Evolutionary conservation across 2,888 invertebrate genomes (phyloP), one percentile per base, ranked within the genome.

Genomic region (Ophraella communa): DNA sequence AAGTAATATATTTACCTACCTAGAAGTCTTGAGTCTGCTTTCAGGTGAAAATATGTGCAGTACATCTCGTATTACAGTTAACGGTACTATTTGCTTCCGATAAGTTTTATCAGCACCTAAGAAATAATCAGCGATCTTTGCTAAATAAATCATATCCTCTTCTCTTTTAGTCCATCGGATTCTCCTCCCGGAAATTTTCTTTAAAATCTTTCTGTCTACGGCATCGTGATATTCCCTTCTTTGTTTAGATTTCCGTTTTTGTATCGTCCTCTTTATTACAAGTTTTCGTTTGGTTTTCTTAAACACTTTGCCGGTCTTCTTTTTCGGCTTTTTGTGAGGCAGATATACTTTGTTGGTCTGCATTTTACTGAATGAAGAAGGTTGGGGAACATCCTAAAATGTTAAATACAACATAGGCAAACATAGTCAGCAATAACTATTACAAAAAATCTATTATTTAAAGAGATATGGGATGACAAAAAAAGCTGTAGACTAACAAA

Each of bases 141-240:
- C 87, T 67, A 92, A 84, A 49, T 90, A 81, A 2, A 93, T 77
- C 59, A 91, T 80, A 47, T 87, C 87, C 79, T 93, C 92, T 79
- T 94, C 93, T 35, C 85, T 83, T 0, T 85, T 77, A 5, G 85
- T 83, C 91, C 92, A 94, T 5, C 84, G 84, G 0, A 89, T 87
- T 4, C 86, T 83, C 20, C 86, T 73, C 11, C 86, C 86, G 3
- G 85, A 85, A 86, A 90, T 88, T 45, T 84, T 83, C 51, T 86
- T 85, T 51, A 89, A 75, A 0, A 91, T 90, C 0, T 75, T 74
- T 51, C 84, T 84, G 78, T 92, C 92, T 8, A 87, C 79, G 1
- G 87, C 87, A 74, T 92, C 91, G 60, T 88, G 86, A 47, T 76
- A 70, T 52, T 71, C 71, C 3, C 69, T 35, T 61, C 56, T 24